These are phyloP conservation scores for Petrophora chlorosata DNA, from an alignment of 2,888 invertebrate genomes.

Conservation along the genomic window DNA sequence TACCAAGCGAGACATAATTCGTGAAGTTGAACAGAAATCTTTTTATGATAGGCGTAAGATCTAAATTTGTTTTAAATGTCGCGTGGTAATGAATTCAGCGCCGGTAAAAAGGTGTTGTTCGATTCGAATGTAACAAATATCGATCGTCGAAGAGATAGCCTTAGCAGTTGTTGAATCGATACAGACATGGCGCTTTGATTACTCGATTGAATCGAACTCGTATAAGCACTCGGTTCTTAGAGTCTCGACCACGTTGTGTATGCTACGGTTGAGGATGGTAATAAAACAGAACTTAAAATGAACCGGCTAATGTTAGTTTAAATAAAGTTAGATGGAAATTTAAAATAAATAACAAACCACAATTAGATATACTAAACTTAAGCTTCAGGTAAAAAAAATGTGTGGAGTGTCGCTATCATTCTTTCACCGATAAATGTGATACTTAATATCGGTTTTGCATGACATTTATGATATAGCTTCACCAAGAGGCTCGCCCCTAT, in stretches of 20 bases:
- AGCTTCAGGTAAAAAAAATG: too few species aligned
- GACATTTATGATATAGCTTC: too few species aligned
- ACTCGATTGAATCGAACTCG: slow-evolving; percentile 75
- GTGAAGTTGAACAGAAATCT: slow-evolving; percentile 9
- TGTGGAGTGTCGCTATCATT: too few species aligned
- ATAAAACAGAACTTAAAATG: too few species aligned
- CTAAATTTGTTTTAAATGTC: slow-evolving; percentile 6
- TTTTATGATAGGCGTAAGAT: slow-evolving; percentile 21
- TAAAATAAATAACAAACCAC: too few species aligned
- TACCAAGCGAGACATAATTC: slow-evolving; percentile 9
- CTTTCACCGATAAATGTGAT: too few species aligned
- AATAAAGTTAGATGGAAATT: too few species aligned
- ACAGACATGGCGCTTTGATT: slow-evolving; percentile 81
- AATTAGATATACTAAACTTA: too few species aligned
- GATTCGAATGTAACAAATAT: slow-evolving; percentile 75
- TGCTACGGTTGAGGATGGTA: too few species aligned
- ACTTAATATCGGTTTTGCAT: too few species aligned
- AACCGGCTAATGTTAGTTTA: too few species aligned
- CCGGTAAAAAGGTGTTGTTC: slow-evolving; percentile 55
- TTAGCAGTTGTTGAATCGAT: slow-evolving; percentile 75
- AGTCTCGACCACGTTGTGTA: slow-evolving; percentile 18
- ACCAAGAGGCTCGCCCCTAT: too few species aligned
- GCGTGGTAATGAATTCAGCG: slow-evolving; percentile 40
- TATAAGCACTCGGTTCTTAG: slow-evolving; percentile 54
- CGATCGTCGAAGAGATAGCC: slow-evolving; percentile 76